Evolutionary conservation across 1,140 invertebrate species (phyloP).

Genomic region (Drosophila sproati): DNA sequence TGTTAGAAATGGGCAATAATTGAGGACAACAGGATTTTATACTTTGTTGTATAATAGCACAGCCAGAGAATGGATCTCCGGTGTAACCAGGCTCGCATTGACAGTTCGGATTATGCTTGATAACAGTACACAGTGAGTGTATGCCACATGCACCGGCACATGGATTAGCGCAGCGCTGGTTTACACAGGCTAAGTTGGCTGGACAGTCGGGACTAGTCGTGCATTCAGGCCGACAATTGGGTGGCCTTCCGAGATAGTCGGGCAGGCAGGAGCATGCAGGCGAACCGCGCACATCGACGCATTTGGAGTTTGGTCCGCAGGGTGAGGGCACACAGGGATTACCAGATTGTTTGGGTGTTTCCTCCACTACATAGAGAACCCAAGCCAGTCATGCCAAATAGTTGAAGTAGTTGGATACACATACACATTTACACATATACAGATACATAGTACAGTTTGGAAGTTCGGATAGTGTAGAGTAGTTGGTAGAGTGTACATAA

Average conservation of each 20-base stretch:
- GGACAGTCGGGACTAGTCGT: slow-evolving; percentile 90
- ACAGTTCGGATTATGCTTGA: slow-evolving; percentile 91
- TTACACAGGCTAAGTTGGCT: slow-evolving; percentile 90
- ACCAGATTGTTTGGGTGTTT: slow-evolving; percentile 65
- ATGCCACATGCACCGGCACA: slow-evolving; percentile 91
- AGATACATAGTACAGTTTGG: slow-evolving; percentile 50
- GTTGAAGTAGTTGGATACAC: slow-evolving; percentile 54
- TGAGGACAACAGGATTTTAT: slow-evolving; percentile 44
- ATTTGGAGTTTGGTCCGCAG: slow-evolving; percentile 92
- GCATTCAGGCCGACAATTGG: slow-evolving; percentile 93
- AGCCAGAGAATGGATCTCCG: slow-evolving; percentile 90
- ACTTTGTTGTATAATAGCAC: slow-evolving; percentile 85
- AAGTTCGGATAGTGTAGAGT: slow-evolving; percentile 63
- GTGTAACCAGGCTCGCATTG: slow-evolving; percentile 90
- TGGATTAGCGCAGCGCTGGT: slow-evolving; percentile 92
- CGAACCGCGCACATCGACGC: slow-evolving; percentile 88
- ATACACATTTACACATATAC: slow-evolving; percentile 62
- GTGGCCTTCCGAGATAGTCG: slow-evolving; percentile 90
- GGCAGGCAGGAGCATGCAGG: slow-evolving; percentile 91
- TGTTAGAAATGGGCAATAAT: slow-evolving; percentile 23
- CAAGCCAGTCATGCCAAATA: slow-evolving; percentile 56
- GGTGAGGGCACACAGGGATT: slow-evolving; percentile 89
- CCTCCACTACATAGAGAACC: slow-evolving; percentile 68
- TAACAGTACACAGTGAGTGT: slow-evolving; percentile 90
- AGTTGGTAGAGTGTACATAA: slow-evolving; percentile 67